Conservation (phyloP, 2,888 invertebrate species). For the Poecilobothrus nobilitatus region DNA sequence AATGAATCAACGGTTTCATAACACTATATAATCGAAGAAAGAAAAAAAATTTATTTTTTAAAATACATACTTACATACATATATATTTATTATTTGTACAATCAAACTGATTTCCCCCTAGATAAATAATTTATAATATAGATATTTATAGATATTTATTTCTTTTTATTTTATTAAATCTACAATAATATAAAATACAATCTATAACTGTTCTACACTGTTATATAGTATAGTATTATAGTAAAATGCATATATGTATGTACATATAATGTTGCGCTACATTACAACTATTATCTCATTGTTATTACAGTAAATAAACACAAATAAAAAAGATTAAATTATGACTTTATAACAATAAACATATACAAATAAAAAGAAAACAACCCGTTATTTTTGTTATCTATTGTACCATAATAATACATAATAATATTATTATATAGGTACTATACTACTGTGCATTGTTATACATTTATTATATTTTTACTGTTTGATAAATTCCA, state of each 20-base stretch:
- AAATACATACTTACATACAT: too few relatives aligned
- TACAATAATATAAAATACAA: too few relatives aligned
- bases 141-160: neutral
- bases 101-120: neutral
- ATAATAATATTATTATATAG: too few relatives aligned
- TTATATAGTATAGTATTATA: too few relatives aligned
- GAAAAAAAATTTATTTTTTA: neutral
- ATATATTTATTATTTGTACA: neutral
- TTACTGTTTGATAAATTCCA: too few relatives aligned
- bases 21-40: neutral
- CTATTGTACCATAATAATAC: too few relatives aligned
- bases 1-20: neutral
- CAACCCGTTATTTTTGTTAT: neutral
- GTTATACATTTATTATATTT: too few relatives aligned
- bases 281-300: neutral
- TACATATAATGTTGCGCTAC: neutral
- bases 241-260: neutral
- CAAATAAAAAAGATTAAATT: neutral
- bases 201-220: neutral
- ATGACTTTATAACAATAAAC: neutral
- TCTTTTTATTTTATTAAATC: too few relatives aligned
- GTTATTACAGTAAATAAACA: conserved; percentile 4
- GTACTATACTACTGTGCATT: too few relatives aligned
- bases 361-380: neutral
- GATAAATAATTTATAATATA: neutral